phyloP scores from a whole-genome alignment of 2,888 invertebrate species.

The Epirrita christyi region DNA sequence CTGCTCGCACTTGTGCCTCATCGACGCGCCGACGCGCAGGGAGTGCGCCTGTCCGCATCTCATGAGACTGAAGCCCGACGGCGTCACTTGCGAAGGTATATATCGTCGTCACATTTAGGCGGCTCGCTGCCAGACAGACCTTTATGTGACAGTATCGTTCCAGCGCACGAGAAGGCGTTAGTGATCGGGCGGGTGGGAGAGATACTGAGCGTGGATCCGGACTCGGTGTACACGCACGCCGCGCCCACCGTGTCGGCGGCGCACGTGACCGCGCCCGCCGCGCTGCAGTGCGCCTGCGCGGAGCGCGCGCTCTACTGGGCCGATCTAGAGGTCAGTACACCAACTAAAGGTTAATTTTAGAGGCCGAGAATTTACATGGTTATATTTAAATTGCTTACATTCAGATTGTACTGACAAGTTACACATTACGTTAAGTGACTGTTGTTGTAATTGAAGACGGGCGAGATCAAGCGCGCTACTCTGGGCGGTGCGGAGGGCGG shows the following conservation, averaged over 20 bases:
- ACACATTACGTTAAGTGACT: too few species aligned
- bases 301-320: conserved; percentile 91
- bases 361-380: too few species aligned
- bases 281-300: conserved; percentile 88
- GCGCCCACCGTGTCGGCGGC: conserved; percentile 92
- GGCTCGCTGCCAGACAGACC: too few species aligned
- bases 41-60: conserved; percentile 95
- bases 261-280: conserved; percentile 88
- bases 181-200: conserved; percentile 90
- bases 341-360: too few species aligned
- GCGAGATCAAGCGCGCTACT: conserved; percentile 86
- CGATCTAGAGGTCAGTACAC: conserved; percentile 80
- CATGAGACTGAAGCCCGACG: conserved; percentile 89
- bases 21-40: conserved; percentile 86
- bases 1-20: conserved; percentile 92
- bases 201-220: conserved; percentile 93
- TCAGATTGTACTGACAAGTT: too few species aligned
- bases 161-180: conserved; percentile 91
- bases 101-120: too few species aligned
- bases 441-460: conserved; percentile 55
- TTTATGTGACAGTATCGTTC: conserved; percentile 41
- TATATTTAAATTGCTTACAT: too few species aligned
- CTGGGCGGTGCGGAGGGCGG: conserved; percentile 76
- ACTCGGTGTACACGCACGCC: conserved; percentile 90
- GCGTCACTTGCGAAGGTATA: conserved; percentile 62